These are phyloP conservation scores for Halcyon smyrnensis DNA, from an alignment of 2,797 vertebrate genomes.

Conservation along the genomic window DNA sequence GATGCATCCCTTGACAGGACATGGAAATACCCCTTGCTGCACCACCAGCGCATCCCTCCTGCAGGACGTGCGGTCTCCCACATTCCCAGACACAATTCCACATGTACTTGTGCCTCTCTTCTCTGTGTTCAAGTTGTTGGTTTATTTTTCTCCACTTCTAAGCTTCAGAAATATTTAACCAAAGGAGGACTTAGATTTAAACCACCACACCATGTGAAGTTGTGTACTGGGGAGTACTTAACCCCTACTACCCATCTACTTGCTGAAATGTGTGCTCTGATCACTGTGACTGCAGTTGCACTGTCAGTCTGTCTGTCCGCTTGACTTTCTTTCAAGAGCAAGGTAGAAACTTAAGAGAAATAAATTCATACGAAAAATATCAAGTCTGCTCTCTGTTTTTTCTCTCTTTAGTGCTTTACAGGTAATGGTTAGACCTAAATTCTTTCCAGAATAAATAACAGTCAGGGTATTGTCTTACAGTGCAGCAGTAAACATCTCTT, in stretches of 20 bases:
- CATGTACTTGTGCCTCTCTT: not conserved
- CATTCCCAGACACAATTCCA: not conserved
- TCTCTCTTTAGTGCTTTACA: not conserved
- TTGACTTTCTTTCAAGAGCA: not conserved
- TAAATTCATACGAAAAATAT: not conserved
- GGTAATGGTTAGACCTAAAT: not conserved
- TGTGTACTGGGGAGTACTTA: not conserved
- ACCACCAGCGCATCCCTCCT: accelerated
- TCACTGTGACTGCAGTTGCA: not conserved
- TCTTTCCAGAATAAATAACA: not conserved
- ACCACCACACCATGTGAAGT: not conserved
- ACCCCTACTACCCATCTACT: not conserved
- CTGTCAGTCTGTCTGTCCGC: not conserved
- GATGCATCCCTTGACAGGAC: not conserved
- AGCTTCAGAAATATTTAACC: conserved; percentile 33
- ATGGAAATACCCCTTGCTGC: not conserved
- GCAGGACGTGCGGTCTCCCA: not conserved
- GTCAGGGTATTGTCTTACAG: not conserved
- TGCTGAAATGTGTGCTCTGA: accelerated
- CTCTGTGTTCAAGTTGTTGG: not conserved
- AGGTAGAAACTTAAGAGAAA: not conserved
- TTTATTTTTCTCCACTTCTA: not conserved
- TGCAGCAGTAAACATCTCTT: not conserved
- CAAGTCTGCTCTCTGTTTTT: not conserved
- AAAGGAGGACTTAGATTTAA: not conserved